Evolutionary conservation across 2,797 vertebrate species (phyloP).

Genomic region (Danio choprae): DNA sequence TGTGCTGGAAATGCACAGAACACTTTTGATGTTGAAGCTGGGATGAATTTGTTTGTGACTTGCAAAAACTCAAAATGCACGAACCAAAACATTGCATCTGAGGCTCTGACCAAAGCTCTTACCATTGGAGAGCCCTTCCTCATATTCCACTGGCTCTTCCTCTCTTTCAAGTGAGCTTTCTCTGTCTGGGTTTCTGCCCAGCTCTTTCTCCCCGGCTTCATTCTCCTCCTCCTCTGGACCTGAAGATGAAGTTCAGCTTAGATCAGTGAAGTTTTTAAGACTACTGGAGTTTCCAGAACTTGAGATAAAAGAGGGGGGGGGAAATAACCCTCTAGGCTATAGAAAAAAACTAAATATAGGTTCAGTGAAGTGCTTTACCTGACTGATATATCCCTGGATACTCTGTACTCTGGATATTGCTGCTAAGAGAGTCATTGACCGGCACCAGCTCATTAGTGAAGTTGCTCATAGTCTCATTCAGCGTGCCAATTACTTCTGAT

Average conservation of each 20-base stretch:
- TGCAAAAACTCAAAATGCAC: not conserved
- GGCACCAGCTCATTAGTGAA: conserved; percentile 6
- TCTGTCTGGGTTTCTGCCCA: conserved; percentile 1
- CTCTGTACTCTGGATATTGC: conserved; percentile 16
- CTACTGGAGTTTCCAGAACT: conserved; percentile 5
- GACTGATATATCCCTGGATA: conserved; percentile 19
- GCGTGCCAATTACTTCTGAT: conserved; percentile 21
- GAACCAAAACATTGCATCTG: not conserved
- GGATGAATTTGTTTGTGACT: not conserved
- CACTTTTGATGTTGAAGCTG: not conserved
- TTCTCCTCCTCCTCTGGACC: conserved; percentile 17
- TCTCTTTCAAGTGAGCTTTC: conserved; percentile 5
- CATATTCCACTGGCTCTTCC: conserved; percentile 11
- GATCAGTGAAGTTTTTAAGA: not conserved
- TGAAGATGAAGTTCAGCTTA: conserved; percentile 22
- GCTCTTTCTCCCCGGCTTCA: conserved; percentile 9
- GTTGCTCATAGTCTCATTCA: conserved; percentile 30
- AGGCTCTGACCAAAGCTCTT: not conserved
- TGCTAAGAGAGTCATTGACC: conserved; percentile 18
- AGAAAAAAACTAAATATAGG: conserved; percentile 12
- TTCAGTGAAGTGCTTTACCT: conserved; percentile 4
- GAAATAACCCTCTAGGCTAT: not conserved
- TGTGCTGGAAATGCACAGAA: conserved; percentile 8
- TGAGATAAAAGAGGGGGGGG: not conserved
- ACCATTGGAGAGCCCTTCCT: conserved; percentile 11